Conservation (phyloP, 2,888 invertebrate genomes). For the Harpalus rubripes region DNA sequence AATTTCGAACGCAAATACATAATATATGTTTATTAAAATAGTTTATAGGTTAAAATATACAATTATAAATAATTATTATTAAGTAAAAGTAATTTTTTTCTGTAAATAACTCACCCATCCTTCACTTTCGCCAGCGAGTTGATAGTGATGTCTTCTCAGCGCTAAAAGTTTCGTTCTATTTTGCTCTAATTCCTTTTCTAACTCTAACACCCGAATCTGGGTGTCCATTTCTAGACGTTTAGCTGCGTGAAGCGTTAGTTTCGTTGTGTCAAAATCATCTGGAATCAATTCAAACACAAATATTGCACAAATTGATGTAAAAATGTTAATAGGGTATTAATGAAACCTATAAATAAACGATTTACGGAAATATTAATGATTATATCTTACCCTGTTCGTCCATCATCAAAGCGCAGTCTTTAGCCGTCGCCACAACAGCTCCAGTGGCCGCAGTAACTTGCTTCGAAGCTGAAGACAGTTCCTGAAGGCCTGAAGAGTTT, state of each 20-base stretch:
- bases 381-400: conserved; percentile 86
- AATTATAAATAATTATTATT: background rate
- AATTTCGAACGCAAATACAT: too few species aligned
- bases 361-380: too few species aligned
- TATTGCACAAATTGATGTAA: background rate
- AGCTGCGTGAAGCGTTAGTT: conserved; percentile 94
- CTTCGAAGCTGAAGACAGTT: conserved; percentile 91
- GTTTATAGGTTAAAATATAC: too few species aligned
- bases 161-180: conserved; percentile 92
- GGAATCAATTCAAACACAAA: conserved; percentile 71
- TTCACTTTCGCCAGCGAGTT: conserved; percentile 85
- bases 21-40: too few species aligned
- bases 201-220: conserved; percentile 94
- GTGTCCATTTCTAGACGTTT: conserved; percentile 98
- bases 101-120: conserved; percentile 70
- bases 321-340: too few species aligned
- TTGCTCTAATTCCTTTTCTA: conserved; percentile 93
- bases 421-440: conserved; percentile 93
- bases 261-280: conserved; percentile 94
- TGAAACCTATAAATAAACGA: too few species aligned
- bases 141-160: conserved; percentile 95
- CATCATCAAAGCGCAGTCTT: conserved; percentile 91
- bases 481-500: conserved; percentile 87
- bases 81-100: background rate
- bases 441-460: conserved; percentile 95